A percentile compares a stretch with the other conserved stretches of the same genome.
phyloP scores from a whole-genome alignment of 2,888 invertebrate genomes.

The Hypena proboscidalis region DNA sequence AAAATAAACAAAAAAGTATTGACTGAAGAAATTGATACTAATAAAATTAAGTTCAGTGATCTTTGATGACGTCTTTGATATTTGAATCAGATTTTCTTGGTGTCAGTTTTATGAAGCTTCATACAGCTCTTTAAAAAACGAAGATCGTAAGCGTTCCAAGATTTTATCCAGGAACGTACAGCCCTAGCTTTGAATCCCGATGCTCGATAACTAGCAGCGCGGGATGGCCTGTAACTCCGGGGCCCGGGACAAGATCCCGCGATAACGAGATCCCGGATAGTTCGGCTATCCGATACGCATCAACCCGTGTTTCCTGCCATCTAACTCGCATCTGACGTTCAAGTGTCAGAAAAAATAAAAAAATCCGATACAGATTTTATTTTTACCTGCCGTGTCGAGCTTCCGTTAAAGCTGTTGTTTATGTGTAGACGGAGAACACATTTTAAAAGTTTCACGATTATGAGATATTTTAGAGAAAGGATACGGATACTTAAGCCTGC shows the following conservation, averaged over 20 bases:
- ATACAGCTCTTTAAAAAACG: too few relatives aligned
- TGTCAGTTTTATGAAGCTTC: too few relatives aligned
- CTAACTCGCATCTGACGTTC: constrained; percentile 41
- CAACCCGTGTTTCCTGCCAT: constrained; percentile 55
- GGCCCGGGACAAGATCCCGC: constrained; percentile 53
- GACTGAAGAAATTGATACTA: too few relatives aligned
- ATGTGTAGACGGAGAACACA: constrained; percentile 19
- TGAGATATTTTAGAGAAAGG: constrained; percentile 7
- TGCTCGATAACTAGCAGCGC: constrained; percentile 53
- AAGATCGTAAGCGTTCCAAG: too few relatives aligned
- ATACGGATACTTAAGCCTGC: constrained; percentile 6
- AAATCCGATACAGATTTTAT: constrained; percentile 4
- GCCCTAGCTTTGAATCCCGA: constrained; percentile 28
- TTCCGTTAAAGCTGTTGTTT: constrained; percentile 38
- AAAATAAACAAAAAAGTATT: too few relatives aligned
- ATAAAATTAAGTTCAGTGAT: too few relatives aligned
- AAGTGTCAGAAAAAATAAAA: constrained; percentile 26
- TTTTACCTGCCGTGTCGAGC: constrained; percentile 18
- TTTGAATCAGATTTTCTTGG: too few relatives aligned
- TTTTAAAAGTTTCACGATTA: constrained; percentile 12
- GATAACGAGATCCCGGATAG: constrained; percentile 62
- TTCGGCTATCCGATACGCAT: constrained; percentile 64
- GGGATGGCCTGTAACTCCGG: constrained; percentile 56
- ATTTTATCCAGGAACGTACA: constrained; percentile 16
- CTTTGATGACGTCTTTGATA: too few relatives aligned